These are phyloP conservation scores for Pelodiscus sinensis DNA, from an alignment of 2,113 vertebrate species.

Conservation along the genomic window DNA sequence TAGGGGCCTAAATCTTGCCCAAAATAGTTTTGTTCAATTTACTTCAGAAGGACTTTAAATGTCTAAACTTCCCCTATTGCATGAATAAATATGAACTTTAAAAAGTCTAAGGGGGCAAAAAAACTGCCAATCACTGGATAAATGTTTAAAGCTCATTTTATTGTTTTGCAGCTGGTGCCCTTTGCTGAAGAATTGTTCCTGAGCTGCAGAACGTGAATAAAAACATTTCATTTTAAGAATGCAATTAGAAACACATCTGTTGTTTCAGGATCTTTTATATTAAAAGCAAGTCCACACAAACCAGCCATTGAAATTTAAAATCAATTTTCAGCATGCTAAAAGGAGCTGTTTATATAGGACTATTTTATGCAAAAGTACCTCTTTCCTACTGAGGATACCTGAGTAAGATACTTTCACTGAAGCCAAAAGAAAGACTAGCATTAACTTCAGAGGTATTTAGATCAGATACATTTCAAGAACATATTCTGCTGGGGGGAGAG, in stretches of 20 bases:
- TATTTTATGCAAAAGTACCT: not conserved
- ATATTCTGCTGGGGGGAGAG: not conserved
- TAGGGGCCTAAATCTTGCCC: not conserved
- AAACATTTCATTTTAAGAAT: constrained; percentile 69
- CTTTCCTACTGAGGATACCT: not conserved
- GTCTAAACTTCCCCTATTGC: constrained; percentile 31
- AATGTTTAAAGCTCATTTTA: constrained; percentile 70
- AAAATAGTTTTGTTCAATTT: constrained; percentile 29
- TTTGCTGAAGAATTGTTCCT: constrained; percentile 71
- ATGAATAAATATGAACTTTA: constrained; percentile 63
- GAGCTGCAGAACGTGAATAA: constrained; percentile 40
- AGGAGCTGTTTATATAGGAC: not conserved
- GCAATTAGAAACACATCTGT: constrained; percentile 74
- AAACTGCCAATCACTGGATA: constrained; percentile 51
- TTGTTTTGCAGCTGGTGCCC: constrained; percentile 70
- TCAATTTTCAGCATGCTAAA: not conserved
- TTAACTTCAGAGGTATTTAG: not conserved
- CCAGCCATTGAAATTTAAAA: constrained; percentile 3
- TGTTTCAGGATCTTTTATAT: constrained; percentile 49
- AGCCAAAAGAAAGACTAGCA: not conserved
- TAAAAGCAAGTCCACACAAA: constrained; percentile 30
- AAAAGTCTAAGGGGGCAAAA: constrained; percentile 34
- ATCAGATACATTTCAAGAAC: not conserved
- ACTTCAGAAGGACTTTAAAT: constrained; percentile 15
- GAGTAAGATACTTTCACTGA: not conserved